These are phyloP conservation scores for Sebastolobus altivelis DNA, from an alignment of 2,797 vertebrate species.

Conservation along the genomic window DNA sequence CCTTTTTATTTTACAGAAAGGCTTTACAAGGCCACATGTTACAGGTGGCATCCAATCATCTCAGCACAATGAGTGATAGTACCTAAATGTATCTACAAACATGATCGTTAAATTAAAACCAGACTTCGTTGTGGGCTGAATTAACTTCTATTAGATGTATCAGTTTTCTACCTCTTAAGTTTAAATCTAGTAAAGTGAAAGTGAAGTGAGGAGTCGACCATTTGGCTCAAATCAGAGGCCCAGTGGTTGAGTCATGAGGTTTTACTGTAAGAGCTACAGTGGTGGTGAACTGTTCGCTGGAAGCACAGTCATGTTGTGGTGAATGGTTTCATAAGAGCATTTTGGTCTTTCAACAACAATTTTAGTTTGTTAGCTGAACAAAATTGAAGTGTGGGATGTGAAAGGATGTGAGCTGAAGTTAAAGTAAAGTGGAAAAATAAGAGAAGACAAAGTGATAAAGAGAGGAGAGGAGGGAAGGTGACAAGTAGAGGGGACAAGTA, in stretches of 20 bases:
- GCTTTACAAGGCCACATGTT: background rate
- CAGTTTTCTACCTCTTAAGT: too few species aligned
- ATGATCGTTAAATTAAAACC: background rate
- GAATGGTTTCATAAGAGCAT: background rate
- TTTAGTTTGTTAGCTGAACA: background rate
- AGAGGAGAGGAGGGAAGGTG: background rate
- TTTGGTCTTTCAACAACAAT: background rate
- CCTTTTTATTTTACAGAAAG: background rate
- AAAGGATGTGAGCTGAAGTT: background rate
- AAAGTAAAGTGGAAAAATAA: background rate
- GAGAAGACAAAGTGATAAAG: background rate
- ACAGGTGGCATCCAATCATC: background rate
- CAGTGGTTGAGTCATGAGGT: constrained; percentile 10
- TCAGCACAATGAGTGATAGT: background rate
- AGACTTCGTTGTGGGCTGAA: background rate
- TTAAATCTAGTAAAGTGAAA: background rate
- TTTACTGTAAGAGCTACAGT: constrained; percentile 14
- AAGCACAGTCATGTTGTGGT: constrained; percentile 10
- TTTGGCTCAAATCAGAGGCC: background rate
- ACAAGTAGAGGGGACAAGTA: background rate
- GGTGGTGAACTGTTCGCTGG: background rate
- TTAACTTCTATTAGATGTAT: too few species aligned
- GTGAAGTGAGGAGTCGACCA: background rate
- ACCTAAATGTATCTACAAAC: background rate
- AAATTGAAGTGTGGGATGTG: background rate